These are phyloP conservation scores for Globia sparganii DNA, from an alignment of 2,888 invertebrate genomes.

Conservation along the genomic window DNA sequence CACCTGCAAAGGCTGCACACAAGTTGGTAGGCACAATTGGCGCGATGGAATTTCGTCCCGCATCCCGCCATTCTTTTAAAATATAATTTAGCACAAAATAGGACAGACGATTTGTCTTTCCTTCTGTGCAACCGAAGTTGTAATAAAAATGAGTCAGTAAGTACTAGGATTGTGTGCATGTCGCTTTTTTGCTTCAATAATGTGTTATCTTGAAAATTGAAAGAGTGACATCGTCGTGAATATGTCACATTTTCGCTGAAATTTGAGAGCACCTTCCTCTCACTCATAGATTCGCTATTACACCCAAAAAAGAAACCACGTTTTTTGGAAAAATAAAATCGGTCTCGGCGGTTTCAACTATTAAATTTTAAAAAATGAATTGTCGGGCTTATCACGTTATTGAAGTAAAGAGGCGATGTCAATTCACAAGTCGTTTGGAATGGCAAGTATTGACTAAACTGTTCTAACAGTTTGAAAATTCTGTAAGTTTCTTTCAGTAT, in stretches of 20 bases:
- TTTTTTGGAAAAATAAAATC: no score
- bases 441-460: not conserved
- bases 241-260: no score
- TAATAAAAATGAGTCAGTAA: not conserved
- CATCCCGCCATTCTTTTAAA: not conserved
- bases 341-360: no score
- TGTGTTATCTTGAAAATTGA: no score
- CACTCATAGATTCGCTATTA: no score
- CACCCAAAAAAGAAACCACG: no score
- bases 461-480: not conserved
- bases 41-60: not conserved
- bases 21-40: not conserved
- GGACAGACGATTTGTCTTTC: not conserved
- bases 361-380: no score
- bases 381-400: no score
- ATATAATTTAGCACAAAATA: not conserved
- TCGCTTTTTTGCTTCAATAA: no score
- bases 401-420: no score
- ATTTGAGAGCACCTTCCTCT: no score
- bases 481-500: not conserved
- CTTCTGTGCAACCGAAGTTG: not conserved
- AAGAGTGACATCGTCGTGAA: no score
- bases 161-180: not conserved
- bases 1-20: not conserved
- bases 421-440: slow-evolving; percentile 7